Base-by-base conservation (phyloP, 1,140 invertebrate genomes). In the Mesaphorura yosii region DNA sequence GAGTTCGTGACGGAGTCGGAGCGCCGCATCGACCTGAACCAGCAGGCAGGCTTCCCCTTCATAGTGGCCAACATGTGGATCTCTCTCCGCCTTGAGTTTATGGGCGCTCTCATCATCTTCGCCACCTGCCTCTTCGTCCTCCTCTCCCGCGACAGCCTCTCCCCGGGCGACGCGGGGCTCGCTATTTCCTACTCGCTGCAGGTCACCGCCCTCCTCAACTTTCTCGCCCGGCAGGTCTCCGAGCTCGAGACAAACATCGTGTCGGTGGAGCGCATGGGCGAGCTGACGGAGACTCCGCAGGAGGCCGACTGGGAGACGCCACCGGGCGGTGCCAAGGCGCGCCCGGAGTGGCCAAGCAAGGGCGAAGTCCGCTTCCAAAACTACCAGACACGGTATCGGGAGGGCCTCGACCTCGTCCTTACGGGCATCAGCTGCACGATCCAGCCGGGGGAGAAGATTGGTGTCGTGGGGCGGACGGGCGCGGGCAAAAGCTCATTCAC, bases 31-130 rank as follows among this genome's bases (percentile, higher is more conserved):
- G 87, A 92, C 71, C 78, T 81, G 64, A 91, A 92, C 73, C 86
- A 90, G 72, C 73, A 83, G 25, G 88, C 84, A 67, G 89, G 86
- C 69, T 90, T 84, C 71, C 86, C 87, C 1, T 86, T 82, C 63
- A 79, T 88, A 52, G 84, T 88, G 59, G 79, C 86, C 4, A 90
- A 89, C 70, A 78, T 37, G 78, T 78, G 31, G 44, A n/a, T 42
- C 5, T 20, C 25, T 22, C 39, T 34, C 84, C 88, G 91, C 25
- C 73, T 97, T 48, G 92, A 97, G 69, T 86, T 90, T 77, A 80
- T 91, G 42, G 89, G 88, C 47, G 93, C 92, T 70, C 69, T 88
- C 34, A 87, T 96, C 57, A 89, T 96, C 55, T 80, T 96, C 63
- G 87, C 86, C 65, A 78, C 90, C 44, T 82, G 88, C 2, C 64